Evolutionary conservation across 2,797 vertebrate species (phyloP).

Genomic region (Gallinago solitaria): DNA sequence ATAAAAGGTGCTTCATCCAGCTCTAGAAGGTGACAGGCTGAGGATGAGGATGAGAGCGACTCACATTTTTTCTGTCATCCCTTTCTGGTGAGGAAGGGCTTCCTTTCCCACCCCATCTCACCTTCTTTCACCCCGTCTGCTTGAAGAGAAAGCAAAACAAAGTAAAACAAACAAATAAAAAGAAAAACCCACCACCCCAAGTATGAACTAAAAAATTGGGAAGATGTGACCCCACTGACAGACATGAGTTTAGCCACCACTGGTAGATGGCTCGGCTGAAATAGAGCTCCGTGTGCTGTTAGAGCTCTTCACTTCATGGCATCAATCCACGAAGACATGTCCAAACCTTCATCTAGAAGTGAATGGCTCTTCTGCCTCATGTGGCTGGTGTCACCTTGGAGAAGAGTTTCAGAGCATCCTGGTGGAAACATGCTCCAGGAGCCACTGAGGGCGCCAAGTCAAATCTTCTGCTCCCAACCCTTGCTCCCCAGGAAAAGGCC

Average conservation of each 20-base stretch:
- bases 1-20: background rate
- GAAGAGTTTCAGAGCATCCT: no score
- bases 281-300: background rate
- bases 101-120: background rate
- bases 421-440: background rate
- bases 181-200: background rate
- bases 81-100: background rate
- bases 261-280: background rate
- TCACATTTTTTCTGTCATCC: background rate
- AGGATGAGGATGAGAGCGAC: background rate
- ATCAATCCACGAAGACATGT: background rate
- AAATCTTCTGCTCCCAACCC: background rate
- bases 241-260: rapidly evolving
- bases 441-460: background rate
- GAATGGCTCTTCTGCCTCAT: background rate
- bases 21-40: background rate
- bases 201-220: background rate
- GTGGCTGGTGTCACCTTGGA: background rate
- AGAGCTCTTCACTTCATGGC: background rate
- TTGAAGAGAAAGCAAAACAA: background rate
- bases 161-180: background rate
- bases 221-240: background rate
- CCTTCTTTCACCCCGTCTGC: background rate
- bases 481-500: background rate
- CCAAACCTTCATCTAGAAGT: background rate